Evolutionary conservation across 23 tunicate species (phyloP).

Genomic region (Halocynthia aurantium): DNA sequence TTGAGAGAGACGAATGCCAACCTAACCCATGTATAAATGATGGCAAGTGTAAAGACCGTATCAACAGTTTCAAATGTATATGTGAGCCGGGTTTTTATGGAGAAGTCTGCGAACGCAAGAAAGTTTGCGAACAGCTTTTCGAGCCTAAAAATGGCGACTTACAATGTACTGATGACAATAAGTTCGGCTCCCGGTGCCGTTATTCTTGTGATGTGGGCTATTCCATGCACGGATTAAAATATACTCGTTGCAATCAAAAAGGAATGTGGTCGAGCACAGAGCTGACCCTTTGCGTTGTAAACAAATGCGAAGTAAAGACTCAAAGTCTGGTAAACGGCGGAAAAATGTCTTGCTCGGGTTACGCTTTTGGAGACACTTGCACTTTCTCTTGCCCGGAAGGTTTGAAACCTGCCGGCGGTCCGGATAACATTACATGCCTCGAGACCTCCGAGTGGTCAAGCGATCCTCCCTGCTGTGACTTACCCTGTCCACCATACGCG

Average conservation of each 20-base stretch:
- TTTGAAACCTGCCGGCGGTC: constrained; percentile 50
- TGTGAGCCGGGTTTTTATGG: constrained; percentile 45
- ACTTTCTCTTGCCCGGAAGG: constrained; percentile 45
- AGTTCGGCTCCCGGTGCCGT: constrained; percentile 36
- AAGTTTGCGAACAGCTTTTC: constrained; percentile 28
- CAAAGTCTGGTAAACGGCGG: constrained; percentile 49
- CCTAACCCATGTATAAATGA: constrained; percentile 56
- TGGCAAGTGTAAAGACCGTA: constrained; percentile 35
- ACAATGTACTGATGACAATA: constrained; percentile 47
- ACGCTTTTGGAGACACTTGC: constrained; percentile 37
- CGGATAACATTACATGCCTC: constrained; percentile 32
- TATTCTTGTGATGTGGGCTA: constrained; percentile 40
- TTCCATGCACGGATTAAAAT: constrained; percentile 41
- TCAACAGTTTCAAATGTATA: constrained; percentile 45
- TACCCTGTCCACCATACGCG: constrained; percentile 73
- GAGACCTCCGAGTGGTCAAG: constrained; percentile 29
- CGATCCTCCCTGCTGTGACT: constrained; percentile 56
- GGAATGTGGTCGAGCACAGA: constrained; percentile 49
- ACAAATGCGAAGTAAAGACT: constrained; percentile 45
- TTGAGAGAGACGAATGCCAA: constrained; percentile 44
- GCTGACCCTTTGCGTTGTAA: constrained; percentile 40
- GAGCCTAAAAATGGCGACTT: constrained; percentile 44
- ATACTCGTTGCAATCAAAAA: constrained; percentile 31
- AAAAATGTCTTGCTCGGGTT: constrained; percentile 44
- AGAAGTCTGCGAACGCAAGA: constrained; percentile 33